A percentile compares a stretch with the other conserved stretches of the same genome.
These are phyloP conservation scores for Phoebastria nigripes DNA, from an alignment of 2,797 vertebrate genomes.

Conservation along the genomic window DNA sequence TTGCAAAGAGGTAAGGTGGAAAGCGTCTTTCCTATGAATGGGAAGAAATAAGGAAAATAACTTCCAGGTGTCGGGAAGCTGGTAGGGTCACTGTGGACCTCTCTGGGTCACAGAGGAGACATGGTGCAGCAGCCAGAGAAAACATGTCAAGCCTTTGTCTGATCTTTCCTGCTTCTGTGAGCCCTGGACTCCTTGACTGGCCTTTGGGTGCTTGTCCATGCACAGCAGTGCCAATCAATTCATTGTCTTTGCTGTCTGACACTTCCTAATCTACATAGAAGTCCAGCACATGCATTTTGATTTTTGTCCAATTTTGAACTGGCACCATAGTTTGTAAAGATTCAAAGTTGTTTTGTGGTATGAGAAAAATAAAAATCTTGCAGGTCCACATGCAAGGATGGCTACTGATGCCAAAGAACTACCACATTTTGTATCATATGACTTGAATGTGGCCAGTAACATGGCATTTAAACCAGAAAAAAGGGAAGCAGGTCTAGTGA, in stretches of 20 bases:
- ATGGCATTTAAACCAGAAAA: not conserved
- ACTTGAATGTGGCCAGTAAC: too few relatives aligned
- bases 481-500: not conserved
- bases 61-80: not conserved
- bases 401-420: not conserved
- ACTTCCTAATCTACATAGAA: not conserved
- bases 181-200: not conserved
- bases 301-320: not conserved
- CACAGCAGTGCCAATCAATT: not conserved
- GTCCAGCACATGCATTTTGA: not conserved
- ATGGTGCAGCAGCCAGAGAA: not conserved
- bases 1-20: not conserved
- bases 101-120: rapidly evolving
- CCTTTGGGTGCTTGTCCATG: not conserved
- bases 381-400: too few relatives aligned
- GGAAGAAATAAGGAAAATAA: not conserved
- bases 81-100: not conserved
- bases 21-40: not conserved
- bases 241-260: not conserved
- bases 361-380: not conserved
- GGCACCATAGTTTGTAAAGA: rapidly evolving
- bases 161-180: not conserved
- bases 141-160: not conserved
- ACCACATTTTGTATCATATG: not conserved
- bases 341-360: not conserved